Evolutionary conservation across 2,888 invertebrate genomes (phyloP).

Genomic region (Drosophila pseudotakahashii): DNA sequence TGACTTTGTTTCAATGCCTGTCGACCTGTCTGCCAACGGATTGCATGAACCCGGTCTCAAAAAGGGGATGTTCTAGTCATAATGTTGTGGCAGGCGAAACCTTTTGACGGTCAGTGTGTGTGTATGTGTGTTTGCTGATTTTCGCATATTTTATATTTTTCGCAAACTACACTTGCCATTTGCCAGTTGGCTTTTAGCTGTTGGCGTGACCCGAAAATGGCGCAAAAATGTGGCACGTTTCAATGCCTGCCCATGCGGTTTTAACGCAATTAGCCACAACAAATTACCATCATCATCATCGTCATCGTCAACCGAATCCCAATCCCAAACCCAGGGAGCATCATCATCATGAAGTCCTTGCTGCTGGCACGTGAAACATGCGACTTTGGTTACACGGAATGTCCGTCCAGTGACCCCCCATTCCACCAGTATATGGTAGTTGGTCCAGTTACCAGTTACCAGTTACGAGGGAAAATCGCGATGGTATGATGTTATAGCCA

Average conservation of each 20-base stretch:
- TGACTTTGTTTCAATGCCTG: conserved; percentile 46
- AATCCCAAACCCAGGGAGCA: conserved; percentile 4
- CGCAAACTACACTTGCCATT: conserved; percentile 17
- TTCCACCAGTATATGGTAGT: conserved; percentile 22
- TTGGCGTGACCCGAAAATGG: conserved; percentile 48
- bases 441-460: conserved; percentile 13
- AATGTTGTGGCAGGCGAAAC: conserved; percentile 51
- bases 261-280: conserved; percentile 75
- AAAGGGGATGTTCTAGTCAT: conserved; percentile 44
- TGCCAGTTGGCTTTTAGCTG: conserved; percentile 13
- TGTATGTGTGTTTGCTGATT: conserved; percentile 32
- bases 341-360: conserved; percentile 29
- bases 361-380: conserved; percentile 62
- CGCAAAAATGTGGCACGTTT: conserved; percentile 72
- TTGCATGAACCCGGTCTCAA: conserved; percentile 2
- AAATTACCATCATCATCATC: conserved; percentile 46
- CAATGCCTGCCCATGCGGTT: conserved; percentile 66
- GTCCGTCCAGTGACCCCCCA: conserved; percentile 42
- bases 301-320: conserved; percentile 29
- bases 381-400: conserved; percentile 43
- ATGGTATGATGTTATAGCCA: not conserved
- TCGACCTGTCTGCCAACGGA: conserved; percentile 38
- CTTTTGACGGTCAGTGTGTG: conserved; percentile 15
- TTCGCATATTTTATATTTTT: conserved; percentile 54
- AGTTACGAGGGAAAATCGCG: not conserved